These are phyloP conservation scores for Cyphotilapia sp. DNA, from an alignment of 2,113 vertebrate genomes.

Conservation along the genomic window DNA sequence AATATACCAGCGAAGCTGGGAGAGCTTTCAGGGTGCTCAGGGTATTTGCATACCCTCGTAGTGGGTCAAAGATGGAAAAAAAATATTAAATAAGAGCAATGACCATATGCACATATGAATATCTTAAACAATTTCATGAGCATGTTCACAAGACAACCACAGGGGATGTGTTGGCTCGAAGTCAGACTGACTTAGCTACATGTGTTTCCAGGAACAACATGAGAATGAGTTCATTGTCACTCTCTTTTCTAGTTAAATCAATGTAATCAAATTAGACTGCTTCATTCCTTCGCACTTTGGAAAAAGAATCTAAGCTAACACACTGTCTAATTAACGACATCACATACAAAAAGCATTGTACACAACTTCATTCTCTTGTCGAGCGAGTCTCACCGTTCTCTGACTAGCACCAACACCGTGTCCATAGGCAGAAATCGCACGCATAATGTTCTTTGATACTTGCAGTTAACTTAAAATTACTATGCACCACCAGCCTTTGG, in stretches of 20 bases:
- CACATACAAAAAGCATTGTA: neutral
- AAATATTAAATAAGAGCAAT: neutral
- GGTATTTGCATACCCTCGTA: neutral
- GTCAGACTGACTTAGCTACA: neutral
- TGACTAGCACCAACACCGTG: neutral
- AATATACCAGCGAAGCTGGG: neutral
- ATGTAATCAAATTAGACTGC: slow-evolving; percentile 34
- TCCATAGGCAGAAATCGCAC: neutral
- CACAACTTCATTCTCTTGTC: neutral
- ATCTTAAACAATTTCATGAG: neutral
- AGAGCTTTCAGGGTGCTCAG: neutral
- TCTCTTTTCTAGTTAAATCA: slow-evolving; percentile 7
- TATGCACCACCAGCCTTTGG: neutral
- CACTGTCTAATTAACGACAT: slow-evolving; percentile 4
- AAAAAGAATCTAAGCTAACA: slow-evolving; percentile 2
- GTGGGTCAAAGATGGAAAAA: neutral
- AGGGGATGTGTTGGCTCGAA: neutral
- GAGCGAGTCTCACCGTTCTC: neutral
- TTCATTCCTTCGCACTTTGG: slow-evolving; percentile 10
- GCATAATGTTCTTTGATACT: neutral
- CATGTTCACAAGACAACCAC: neutral
- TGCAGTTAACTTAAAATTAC: neutral
- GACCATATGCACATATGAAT: neutral
- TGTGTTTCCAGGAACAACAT: slow-evolving; percentile 11
- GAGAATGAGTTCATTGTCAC: neutral